These are phyloP conservation scores for Equus quagga DNA, from an alignment of 2,113 vertebrate species.

Conservation along the genomic window DNA sequence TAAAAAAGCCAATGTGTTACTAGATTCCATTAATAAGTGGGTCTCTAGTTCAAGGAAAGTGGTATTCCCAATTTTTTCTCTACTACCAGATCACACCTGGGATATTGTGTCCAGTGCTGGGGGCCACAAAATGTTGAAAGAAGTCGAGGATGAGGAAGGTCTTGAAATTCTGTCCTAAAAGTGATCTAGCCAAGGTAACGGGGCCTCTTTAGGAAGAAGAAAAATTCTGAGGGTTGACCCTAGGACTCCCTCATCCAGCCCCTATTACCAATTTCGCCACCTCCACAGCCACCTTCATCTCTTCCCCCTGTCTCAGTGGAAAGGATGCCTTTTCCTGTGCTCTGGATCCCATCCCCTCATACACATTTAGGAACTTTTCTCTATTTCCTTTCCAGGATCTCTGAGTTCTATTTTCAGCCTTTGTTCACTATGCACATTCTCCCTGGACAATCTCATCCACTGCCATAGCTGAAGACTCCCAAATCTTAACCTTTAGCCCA, in stretches of 20 bases:
- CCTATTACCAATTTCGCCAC: neutral
- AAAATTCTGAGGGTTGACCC: neutral
- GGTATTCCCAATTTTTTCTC: slow-evolving; percentile 34
- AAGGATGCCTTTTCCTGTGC: neutral
- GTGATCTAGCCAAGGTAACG: neutral
- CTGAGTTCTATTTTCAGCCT: slow-evolving; percentile 6
- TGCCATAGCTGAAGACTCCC: neutral
- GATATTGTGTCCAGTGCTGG: neutral
- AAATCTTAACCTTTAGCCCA: slow-evolving; percentile 10
- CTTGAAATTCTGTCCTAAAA: slow-evolving; percentile 29
- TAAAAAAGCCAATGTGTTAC: neutral
- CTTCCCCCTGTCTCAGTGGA: neutral
- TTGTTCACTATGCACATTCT: slow-evolving; percentile 40
- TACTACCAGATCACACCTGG: neutral
- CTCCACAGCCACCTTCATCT: neutral
- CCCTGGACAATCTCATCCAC: neutral
- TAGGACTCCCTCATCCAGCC: neutral
- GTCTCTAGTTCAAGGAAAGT: slow-evolving; percentile 45
- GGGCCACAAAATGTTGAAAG: neutral
- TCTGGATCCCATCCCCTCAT: neutral
- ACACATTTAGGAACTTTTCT: neutral
- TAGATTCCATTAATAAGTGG: slow-evolving; percentile 7
- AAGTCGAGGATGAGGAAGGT: neutral
- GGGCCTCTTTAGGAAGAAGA: slow-evolving; percentile 12
- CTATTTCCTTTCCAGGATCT: slow-evolving; percentile 10